Base-by-base conservation (phyloP, 2,113 vertebrate genomes). In the Xenopus borealis region DNA sequence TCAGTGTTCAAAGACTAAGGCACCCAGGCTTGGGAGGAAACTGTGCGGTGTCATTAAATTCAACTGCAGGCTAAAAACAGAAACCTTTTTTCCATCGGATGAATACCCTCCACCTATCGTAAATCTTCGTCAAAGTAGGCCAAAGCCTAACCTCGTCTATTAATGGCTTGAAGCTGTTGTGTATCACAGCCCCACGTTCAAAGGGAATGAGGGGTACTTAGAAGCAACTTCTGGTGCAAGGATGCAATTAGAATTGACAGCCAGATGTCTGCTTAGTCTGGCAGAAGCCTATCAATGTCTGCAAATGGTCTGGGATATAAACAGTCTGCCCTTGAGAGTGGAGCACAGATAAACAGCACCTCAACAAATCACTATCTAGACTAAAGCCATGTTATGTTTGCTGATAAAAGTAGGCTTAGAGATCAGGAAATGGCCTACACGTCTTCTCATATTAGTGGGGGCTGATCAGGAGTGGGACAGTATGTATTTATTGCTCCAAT, bases 171-270 rank as follows among this genome's bases (percentile, higher is more conserved):
- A 89, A 89, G 88, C 86, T 85, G 86, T 83, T 86, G 84, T 84
- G 83, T 82, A 85, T 87, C 88, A 85, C 82, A 75, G 82, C 55
- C 80, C 70, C 40, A 11, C 0, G 62, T 90, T 92, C 87, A 89
- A 90, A 93, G 87, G 81, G 79, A 83, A 81, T 62, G 80, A 70
- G 79, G 84, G 86, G 86, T 85, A 85, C 86, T 90, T 91, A 86
- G 83, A 86, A 89, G 88, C 89, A 91, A 91, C 90, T 92, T 85
- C 83, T 85, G 89, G 89, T 87, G 80, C 87, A 90, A 87, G 79
- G 90, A 91, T 84, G 84, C 84, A 90, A 92, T 91, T 92, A 88
- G 90, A 89, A 90, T 82, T 85, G 86, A 90, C 88, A 90, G 81
- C 88, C 90, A 91, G 88, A 89, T 88, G 87, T 87, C 90, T 87